Evolutionary conservation across 2,113 vertebrate species (phyloP).

Genomic region (Brevimyrus niger): DNA sequence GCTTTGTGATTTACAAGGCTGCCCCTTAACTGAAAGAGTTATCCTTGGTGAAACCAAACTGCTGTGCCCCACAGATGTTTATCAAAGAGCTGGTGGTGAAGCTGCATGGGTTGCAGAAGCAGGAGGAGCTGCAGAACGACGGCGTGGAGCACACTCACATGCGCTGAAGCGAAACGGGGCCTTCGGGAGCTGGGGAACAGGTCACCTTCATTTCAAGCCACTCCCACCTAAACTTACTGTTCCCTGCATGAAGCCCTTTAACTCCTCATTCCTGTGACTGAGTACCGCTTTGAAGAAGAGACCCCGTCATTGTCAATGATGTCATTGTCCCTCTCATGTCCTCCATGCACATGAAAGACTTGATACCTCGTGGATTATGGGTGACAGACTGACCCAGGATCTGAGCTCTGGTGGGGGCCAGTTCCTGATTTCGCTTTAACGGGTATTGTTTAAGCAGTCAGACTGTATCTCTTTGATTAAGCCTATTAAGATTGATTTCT

Average conservation of each 20-base stretch:
- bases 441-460: neutral
- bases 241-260: neutral
- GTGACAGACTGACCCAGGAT: neutral
- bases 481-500: neutral
- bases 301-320: neutral
- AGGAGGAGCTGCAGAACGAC: constrained; percentile 57
- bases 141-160: constrained; percentile 50
- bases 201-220: neutral
- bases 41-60: neutral
- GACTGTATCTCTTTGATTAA: neutral
- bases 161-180: constrained; percentile 35
- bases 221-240: neutral
- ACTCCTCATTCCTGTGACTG: neutral
- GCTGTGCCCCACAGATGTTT: constrained; percentile 52
- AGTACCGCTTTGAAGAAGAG: neutral
- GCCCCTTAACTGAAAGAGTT: neutral
- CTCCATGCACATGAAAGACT: neutral
- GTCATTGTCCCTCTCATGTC: neutral
- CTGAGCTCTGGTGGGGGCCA: neutral
- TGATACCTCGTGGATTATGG: neutral
- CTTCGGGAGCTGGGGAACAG: neutral
- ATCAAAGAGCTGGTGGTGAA: constrained; percentile 61
- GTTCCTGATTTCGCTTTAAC: neutral
- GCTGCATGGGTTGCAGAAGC: constrained; percentile 65
- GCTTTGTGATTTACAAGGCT: neutral